These are phyloP conservation scores for Eilema caniola DNA, from an alignment of 2,888 invertebrate genomes.

Conservation along the genomic window DNA sequence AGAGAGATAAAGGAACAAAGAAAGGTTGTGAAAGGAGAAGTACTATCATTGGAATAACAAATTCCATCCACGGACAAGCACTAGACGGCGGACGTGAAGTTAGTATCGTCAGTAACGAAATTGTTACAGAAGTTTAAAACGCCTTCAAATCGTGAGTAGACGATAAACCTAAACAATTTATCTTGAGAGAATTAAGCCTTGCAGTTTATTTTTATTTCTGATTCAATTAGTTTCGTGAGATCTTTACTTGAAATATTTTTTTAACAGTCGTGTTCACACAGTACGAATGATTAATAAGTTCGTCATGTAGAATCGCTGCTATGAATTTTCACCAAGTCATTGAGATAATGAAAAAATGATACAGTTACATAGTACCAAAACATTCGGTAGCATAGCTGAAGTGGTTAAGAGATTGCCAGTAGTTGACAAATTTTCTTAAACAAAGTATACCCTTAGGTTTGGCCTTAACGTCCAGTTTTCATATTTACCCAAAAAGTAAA, in stretches of 20 bases:
- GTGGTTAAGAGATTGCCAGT: no score
- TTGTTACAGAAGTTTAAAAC: neutral
- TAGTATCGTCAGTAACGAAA: neutral
- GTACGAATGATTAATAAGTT: neutral
- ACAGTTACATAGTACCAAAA: no score
- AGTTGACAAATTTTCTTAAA: no score
- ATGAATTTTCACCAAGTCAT: no score
- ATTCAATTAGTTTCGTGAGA: slow-evolving; percentile 1
- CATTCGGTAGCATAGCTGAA: no score
- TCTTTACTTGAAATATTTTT: neutral
- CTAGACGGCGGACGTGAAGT: neutral
- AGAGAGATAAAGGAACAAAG: slow-evolving; percentile 1
- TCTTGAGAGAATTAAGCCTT: neutral
- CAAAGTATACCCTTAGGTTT: no score
- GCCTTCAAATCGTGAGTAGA: neutral
- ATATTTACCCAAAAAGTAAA: slow-evolving; percentile 42
- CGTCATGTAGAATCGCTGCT: no score
- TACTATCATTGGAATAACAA: neutral
- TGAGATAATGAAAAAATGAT: no score
- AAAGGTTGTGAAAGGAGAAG: neutral
- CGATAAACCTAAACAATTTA: neutral
- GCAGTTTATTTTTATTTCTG: neutral
- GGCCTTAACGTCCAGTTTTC: slow-evolving; percentile 8
- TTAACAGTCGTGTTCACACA: neutral
- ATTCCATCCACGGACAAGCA: neutral